Evolutionary conservation across 2,113 vertebrate genomes (phyloP).

Genomic region (Sphaerodactylus townsendi): DNA sequence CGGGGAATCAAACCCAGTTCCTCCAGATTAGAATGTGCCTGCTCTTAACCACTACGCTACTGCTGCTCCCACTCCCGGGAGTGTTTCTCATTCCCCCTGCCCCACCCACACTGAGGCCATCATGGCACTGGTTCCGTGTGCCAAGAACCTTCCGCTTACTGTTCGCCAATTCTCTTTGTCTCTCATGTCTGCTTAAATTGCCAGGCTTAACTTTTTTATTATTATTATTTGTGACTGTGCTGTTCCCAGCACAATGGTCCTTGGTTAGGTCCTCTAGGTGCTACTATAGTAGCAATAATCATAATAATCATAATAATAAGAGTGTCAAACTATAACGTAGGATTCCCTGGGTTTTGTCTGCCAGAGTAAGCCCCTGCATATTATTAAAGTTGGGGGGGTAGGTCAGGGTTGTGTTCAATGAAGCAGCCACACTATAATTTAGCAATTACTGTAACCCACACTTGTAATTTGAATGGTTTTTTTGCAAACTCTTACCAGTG

Average conservation of each 20-base stretch:
- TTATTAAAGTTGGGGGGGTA: slow-evolving; percentile 7
- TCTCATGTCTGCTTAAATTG: slow-evolving; percentile 25
- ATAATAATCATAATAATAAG: slow-evolving; percentile 34
- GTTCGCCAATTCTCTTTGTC: background rate
- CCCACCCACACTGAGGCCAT: background rate
- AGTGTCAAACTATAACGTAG: slow-evolving; percentile 32
- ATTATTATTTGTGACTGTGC: slow-evolving; percentile 22
- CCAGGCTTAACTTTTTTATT: slow-evolving; percentile 26
- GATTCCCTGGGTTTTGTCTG: slow-evolving; percentile 37
- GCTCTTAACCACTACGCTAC: too few species aligned
- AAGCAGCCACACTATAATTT: slow-evolving; percentile 58
- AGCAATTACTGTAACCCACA: slow-evolving; percentile 71
- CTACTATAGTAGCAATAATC: slow-evolving; percentile 20
- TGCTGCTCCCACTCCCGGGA: too few species aligned
- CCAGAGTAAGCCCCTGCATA: slow-evolving; percentile 37
- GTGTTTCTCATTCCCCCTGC: background rate
- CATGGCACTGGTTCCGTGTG: background rate
- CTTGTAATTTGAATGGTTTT: slow-evolving; percentile 64
- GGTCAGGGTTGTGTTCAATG: slow-evolving; percentile 35
- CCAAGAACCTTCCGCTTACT: background rate
- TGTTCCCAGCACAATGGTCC: slow-evolving; percentile 19
- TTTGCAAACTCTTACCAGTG: slow-evolving; percentile 43
- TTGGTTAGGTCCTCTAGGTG: slow-evolving; percentile 36
- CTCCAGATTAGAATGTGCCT: too few species aligned
- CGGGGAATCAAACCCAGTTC: too few species aligned